Evolutionary conservation across 1,140 invertebrate genomes (phyloP), one percentile per base, ranked within the genome.

Genomic region (Acromyrmex echinatior): DNA sequence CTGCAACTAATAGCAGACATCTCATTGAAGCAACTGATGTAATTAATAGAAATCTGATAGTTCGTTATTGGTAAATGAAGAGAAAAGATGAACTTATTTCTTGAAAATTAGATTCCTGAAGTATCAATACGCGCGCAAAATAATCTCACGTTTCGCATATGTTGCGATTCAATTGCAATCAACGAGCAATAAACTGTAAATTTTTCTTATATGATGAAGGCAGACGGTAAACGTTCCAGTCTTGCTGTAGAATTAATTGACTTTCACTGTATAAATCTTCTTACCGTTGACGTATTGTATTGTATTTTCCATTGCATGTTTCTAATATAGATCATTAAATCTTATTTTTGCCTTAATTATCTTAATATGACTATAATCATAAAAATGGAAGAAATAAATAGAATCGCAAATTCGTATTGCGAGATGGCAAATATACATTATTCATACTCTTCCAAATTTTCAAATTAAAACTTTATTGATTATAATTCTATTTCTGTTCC

Each of bases 171-270:
- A 25, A 45, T 63, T 45, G 28, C 21, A 78, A 65, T 7, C 10
- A 16, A 35, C n/a, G 63, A 80, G 14, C 21, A 56, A n/a, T 18
- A 39, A 81, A 70, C 21, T 4, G 10, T 21, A 45, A 39, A 81
- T 81, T 39, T 58, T 81, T 70, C n/a, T 81, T 14, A 14, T 31
- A 5, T 39, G 53, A 28, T 14, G 25, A 31, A 1, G 6, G 18
- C 31, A 73, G 31, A 70, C 12, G 51, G 1, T 28, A 56, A 31
- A 28, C 2, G 35, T 18, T 45, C 2, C 16, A 25, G 21, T 35
- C 10, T 45, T 73, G n/a, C 16, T 25, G 60, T n/a, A 35, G 18
- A 58, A 76, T 76, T 68, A 28, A 87, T 87, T 58, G 70, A 87
- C 39, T 87, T 87, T 87, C 39, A 82, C 71, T 84, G 39, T 49